Evolutionary conservation across 2,113 vertebrate species (phyloP).

Genomic region (Dicerorhinus sumatrensis): DNA sequence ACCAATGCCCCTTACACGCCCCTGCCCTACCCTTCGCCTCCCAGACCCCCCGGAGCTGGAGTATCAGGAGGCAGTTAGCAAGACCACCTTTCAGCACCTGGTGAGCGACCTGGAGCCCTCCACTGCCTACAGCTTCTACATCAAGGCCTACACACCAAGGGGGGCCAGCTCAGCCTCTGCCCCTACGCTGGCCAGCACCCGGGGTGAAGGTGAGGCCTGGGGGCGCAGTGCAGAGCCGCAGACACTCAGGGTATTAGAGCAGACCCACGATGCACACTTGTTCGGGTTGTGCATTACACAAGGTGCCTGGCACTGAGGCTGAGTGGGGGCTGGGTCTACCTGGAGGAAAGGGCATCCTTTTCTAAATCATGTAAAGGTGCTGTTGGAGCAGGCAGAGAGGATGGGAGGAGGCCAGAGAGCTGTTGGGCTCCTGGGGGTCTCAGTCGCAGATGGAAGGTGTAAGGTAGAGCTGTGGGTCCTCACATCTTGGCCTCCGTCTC

Average conservation of each 20-base stretch:
- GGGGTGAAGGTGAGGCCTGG: slow-evolving; percentile 94
- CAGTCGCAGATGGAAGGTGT: background rate
- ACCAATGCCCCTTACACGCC: background rate
- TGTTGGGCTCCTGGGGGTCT: background rate
- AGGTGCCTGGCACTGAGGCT: background rate
- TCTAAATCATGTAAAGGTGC: background rate
- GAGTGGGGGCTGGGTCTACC: background rate
- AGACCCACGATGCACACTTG: accelerated
- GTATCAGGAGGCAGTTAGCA: slow-evolving; percentile 98
- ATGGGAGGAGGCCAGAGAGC: background rate
- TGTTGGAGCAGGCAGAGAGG: background rate
- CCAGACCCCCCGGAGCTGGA: slow-evolving; percentile 96
- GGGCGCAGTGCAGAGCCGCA: background rate
- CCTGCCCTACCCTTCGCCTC: background rate
- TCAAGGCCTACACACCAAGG: slow-evolving; percentile 97
- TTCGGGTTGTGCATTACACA: background rate
- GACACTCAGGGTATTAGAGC: accelerated
- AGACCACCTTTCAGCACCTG: slow-evolving; percentile 95
- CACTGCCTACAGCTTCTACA: slow-evolving; percentile 97
- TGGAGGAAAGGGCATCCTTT: background rate
- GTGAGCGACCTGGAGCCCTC: slow-evolving; percentile 97
- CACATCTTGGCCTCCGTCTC: slow-evolving; percentile 58
- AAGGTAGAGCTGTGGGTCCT: background rate
- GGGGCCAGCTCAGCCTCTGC: slow-evolving; percentile 96
- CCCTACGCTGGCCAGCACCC: slow-evolving; percentile 91